A percentile compares a stretch with the other conserved stretches of the same genome.
Conservation (phyloP, 2,797 vertebrate species). For the Paramormyrops hopkinsi region DNA sequence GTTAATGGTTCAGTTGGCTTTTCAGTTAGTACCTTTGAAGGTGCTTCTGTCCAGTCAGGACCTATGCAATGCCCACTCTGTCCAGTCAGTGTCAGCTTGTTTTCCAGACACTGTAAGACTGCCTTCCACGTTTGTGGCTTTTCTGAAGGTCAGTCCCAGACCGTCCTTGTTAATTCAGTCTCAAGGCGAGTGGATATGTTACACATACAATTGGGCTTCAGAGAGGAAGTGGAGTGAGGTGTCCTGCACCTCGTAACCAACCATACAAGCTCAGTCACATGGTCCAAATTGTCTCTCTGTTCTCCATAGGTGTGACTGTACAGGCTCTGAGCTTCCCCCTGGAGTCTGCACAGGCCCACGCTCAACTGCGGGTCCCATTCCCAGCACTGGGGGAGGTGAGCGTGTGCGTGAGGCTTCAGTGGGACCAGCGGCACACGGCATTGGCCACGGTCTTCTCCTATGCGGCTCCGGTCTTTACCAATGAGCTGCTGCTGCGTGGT, state of each 20-base stretch:
- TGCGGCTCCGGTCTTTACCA: conserved; percentile 64
- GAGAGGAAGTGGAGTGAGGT: neutral
- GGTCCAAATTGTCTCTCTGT: neutral
- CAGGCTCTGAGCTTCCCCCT: conserved; percentile 64
- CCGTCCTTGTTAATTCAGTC: neutral
- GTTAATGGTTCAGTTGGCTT: neutral
- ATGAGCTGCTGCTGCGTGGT: conserved; percentile 81
- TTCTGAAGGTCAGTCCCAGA: neutral
- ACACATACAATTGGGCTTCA: neutral
- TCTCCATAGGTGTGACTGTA: conserved; percentile 37
- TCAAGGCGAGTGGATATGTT: neutral
- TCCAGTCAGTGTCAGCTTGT: neutral
- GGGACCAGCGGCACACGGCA: conserved; percentile 57
- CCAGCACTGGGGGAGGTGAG: conserved; percentile 63
- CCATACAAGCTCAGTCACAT: neutral
- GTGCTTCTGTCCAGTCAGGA: neutral
- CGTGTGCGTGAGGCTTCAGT: conserved; percentile 73
- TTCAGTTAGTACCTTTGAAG: neutral
- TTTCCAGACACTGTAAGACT: neutral
- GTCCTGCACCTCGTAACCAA: neutral
- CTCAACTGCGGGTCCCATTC: conserved; percentile 61
- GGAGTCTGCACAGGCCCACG: conserved; percentile 63
- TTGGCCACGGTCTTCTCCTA: conserved; percentile 78
- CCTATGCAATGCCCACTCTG: neutral
- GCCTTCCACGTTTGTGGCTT: neutral